Percentiles rank a stretch among this genome's conserved stretches.
Evolutionary conservation across 2,113 vertebrate genomes (phyloP).

Genomic region (Aplodontia rufa): DNA sequence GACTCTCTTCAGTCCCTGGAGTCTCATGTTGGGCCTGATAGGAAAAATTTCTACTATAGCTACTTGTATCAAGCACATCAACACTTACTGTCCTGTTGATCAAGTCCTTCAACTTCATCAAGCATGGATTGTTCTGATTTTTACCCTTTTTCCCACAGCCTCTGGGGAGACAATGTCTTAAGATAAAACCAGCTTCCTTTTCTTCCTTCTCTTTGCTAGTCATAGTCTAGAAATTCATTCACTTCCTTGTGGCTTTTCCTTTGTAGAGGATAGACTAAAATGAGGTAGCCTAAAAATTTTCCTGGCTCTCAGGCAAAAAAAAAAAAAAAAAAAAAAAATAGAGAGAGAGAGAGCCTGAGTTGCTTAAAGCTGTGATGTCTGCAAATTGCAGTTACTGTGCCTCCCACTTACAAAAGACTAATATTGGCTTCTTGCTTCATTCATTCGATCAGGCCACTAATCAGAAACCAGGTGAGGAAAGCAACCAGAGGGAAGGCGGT

Average conservation of each 20-base stretch:
- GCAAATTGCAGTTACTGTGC: neutral
- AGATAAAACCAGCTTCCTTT: neutral
- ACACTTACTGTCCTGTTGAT: neutral
- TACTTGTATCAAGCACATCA: neutral
- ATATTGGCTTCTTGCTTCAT: neutral
- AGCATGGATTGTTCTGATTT: neutral
- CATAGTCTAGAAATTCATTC: neutral
- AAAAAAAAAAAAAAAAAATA: neutral
- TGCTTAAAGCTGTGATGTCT: neutral
- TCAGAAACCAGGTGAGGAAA: neutral
- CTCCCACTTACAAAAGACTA: neutral
- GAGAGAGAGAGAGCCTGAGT: too few relatives aligned
- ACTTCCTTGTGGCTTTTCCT: neutral
- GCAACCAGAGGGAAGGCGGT: neutral
- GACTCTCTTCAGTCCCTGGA: neutral
- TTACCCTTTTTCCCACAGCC: neutral
- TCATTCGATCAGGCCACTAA: neutral
- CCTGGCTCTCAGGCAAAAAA: neutral
- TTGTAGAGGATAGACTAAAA: conserved; percentile 2
- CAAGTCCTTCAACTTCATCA: neutral
- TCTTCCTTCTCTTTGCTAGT: neutral
- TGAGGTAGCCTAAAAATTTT: neutral
- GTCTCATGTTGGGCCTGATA: neutral
- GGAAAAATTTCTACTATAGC: neutral
- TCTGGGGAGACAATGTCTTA: neutral